Evolutionary conservation across 2,888 invertebrate genomes (phyloP).

Genomic region (Drosophila borealis): DNA sequence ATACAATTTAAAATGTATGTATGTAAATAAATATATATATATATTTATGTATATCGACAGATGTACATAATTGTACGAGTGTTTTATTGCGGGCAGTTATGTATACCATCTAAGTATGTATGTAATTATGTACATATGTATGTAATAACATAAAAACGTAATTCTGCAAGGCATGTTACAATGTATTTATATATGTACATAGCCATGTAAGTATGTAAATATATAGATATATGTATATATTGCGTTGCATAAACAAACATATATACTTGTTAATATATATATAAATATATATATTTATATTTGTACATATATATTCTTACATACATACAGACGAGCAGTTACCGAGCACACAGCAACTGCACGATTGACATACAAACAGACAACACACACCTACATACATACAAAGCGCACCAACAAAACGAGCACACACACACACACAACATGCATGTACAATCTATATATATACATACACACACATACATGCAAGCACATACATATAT

Average conservation of each 20-base stretch:
- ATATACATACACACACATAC: constrained; percentile 41
- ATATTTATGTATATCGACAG: constrained; percentile 25
- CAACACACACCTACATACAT: constrained; percentile 40
- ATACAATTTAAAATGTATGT: constrained; percentile 73
- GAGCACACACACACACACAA: constrained; percentile 46
- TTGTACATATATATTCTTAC: constrained; percentile 36
- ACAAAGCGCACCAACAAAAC: constrained; percentile 63
- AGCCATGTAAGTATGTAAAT: constrained; percentile 8
- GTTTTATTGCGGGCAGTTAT: constrained; percentile 28
- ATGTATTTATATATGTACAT: constrained; percentile 12
- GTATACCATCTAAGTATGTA: constrained; percentile 40
- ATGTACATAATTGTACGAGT: constrained; percentile 16
- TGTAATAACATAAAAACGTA: constrained; percentile 25
- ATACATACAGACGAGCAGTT: constrained; percentile 67
- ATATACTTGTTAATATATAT: constrained; percentile 6
- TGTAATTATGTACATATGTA: constrained; percentile 18
- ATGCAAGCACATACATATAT: constrained; percentile 38
- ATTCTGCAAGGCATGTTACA: constrained; percentile 22
- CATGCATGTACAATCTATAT: constrained; percentile 43
- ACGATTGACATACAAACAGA: constrained; percentile 72
- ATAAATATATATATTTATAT: constrained; percentile 9
- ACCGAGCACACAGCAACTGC: constrained; percentile 71
- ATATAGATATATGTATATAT: constrained; percentile 18
- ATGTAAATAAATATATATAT: constrained; percentile 45
- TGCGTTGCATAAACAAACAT: constrained; percentile 44